A percentile compares a stretch with the other conserved stretches of the same genome.
Conservation (phyloP, 1,140 invertebrate genomes). For the Hetaerina americana region DNA sequence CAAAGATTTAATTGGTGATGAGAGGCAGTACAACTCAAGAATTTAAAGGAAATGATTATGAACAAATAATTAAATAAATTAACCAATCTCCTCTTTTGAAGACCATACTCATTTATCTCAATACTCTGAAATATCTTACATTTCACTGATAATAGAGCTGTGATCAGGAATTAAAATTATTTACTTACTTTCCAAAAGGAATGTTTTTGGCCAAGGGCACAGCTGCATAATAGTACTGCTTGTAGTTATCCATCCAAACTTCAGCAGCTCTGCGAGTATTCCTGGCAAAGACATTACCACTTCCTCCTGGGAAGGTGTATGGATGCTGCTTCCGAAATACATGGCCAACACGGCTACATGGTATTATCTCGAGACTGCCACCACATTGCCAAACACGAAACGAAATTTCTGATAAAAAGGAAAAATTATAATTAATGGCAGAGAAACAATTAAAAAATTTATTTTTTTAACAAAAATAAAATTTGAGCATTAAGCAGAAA, state of each 20-base stretch:
- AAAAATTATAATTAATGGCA: background rate
- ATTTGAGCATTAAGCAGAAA: too few species aligned
- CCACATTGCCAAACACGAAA: slow-evolving; percentile 93
- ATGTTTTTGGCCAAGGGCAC: slow-evolving; percentile 77
- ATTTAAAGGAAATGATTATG: too few species aligned
- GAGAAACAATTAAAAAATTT: background rate
- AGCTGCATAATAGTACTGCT: slow-evolving; percentile 78
- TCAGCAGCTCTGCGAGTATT: slow-evolving; percentile 83
- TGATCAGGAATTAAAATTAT: too few species aligned
- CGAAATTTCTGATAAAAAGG: slow-evolving; percentile 41
- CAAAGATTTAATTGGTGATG: too few species aligned
- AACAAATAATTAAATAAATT: too few species aligned
- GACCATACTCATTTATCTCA: too few species aligned
- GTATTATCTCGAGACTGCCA: slow-evolving; percentile 85
- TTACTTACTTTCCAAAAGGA: slow-evolving; percentile 75
- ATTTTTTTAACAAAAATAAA: background rate
- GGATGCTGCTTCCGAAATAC: slow-evolving; percentile 88
- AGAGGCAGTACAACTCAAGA: too few species aligned
- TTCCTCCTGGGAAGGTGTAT: slow-evolving; percentile 87
- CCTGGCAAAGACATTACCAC: slow-evolving; percentile 76
- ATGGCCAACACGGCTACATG: slow-evolving; percentile 84
- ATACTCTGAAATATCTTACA: too few species aligned
- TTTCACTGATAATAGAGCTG: too few species aligned
- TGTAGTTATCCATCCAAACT: slow-evolving; percentile 94
- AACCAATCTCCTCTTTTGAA: too few species aligned